Evolutionary conservation across 2,113 vertebrate species (phyloP), one percentile per base, ranked within the genome.

Genomic region (Romanogobio albipinnatus): DNA sequence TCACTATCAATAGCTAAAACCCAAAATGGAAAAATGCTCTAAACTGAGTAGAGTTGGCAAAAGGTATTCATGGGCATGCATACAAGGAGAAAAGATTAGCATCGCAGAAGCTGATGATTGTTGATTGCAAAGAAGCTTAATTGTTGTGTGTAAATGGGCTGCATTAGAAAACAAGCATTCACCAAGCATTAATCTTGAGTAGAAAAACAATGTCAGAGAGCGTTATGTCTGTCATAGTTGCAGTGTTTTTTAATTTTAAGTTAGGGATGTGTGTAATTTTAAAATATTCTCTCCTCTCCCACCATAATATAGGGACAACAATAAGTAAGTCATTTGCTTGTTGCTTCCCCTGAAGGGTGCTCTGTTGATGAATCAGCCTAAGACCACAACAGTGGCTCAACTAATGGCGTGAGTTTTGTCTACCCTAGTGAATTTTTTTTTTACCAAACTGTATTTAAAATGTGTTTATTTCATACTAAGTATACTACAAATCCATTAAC

Each of bases 21-120:
- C 5, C 11, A 3, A 47, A 74, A 45, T 74, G 22, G 3, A 17
- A 62, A 39, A 68, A 68, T 14, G 10, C 10, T 17, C 61, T 64
- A 13, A 47, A n/a, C 19, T 47, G 70, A 45, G 22, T 47, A 13
- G 17, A 47, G 39, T 74, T 49, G 71, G 22, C 11, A 24, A 74
- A 24, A 10, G 71, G n/a, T 47, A 74, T 74, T 74, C 43, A 26
- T 73, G 22, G 9, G 3, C 17, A n/a, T 47, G 39, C 39, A 73
- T 73, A n/a, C 70, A 74, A n/a, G 43, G 43, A 74, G 45, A 75
- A 75, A 47, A 51, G 43, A 75, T 75, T 75, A 75, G 71, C 71
- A 51, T 75, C 3, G n/a, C 45, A 4, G 71, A 75, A 29, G 14
- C 73, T 75, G 43, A 75, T 75, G 45, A 49, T 75, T 24, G 71